Evolutionary conservation across 1,140 invertebrate species (phyloP).

Genomic region (Drosophila nikananu): DNA sequence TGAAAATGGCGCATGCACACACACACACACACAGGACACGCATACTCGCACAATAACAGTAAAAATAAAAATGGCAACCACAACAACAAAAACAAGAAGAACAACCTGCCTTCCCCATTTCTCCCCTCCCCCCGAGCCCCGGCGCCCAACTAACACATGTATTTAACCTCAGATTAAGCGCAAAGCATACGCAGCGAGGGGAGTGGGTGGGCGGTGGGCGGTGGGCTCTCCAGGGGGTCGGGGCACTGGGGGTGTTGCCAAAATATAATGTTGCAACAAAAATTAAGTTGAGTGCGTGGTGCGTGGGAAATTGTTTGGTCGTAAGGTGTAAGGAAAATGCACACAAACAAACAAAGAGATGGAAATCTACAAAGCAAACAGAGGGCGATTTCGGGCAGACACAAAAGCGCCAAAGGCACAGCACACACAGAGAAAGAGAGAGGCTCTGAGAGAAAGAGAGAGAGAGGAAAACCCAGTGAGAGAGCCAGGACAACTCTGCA

Average conservation of each 20-base stretch:
- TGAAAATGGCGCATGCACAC: conserved; percentile 68
- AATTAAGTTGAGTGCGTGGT: conserved; percentile 82
- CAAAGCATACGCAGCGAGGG: conserved; percentile 42
- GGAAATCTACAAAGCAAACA: conserved; percentile 81
- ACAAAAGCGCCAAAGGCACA: conserved; percentile 67
- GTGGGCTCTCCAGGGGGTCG: not conserved
- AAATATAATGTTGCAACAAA: conserved; percentile 80
- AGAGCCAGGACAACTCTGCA: conserved; percentile 33
- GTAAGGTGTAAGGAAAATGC: conserved; percentile 72
- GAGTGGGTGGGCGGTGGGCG: not conserved
- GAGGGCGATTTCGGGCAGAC: conserved; percentile 46
- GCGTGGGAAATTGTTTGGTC: conserved; percentile 72
- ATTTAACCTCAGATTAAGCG: conserved; percentile 80
- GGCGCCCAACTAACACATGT: conserved; percentile 63
- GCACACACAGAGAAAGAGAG: conserved; percentile 51
- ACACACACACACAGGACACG: conserved; percentile 36
- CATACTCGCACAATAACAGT: conserved; percentile 40
- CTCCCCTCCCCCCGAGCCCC: not conserved
- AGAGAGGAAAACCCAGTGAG: conserved; percentile 6
- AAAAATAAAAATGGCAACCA: conserved; percentile 70
- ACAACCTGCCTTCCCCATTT: conserved; percentile 18
- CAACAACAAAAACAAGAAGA: conserved; percentile 58
- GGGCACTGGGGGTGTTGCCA: conserved; percentile 39
- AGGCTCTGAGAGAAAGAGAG: not conserved
- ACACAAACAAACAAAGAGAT: conserved; percentile 51